These are phyloP conservation scores for Petrolisthes manimaculis DNA, from an alignment of 2,888 invertebrate genomes.

Conservation along the genomic window DNA sequence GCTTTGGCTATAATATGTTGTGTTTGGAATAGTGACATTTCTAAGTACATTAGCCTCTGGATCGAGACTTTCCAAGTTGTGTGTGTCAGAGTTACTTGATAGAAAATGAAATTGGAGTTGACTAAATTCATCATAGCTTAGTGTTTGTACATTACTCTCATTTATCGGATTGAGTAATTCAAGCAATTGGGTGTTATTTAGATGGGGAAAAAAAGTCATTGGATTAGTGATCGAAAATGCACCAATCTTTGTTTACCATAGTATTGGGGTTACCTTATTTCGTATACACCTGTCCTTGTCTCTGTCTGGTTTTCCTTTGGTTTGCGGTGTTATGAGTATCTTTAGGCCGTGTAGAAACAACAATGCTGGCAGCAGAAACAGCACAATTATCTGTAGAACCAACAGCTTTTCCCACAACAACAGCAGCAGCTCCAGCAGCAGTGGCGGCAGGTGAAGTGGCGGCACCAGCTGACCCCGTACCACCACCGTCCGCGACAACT, in stretches of 20 bases:
- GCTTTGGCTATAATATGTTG: not conserved
- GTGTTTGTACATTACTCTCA: not conserved
- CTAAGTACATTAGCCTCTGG: not conserved
- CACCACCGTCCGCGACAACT: not conserved
- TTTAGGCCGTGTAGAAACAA: no score
- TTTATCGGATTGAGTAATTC: not conserved
- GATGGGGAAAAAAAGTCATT: not conserved
- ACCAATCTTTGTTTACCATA: not conserved
- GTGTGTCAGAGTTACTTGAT: not conserved
- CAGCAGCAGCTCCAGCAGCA: not conserved
- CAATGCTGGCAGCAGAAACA: no score
- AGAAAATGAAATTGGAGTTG: not conserved
- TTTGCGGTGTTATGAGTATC: not conserved
- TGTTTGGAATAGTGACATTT: not conserved
- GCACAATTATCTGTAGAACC: no score
- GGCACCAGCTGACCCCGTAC: not conserved
- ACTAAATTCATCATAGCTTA: not conserved
- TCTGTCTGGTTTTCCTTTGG: not conserved
- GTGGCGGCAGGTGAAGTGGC: not conserved
- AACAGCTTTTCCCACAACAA: not conserved
- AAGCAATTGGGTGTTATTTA: not conserved
- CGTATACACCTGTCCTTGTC: not conserved
- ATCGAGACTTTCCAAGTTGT: not conserved
- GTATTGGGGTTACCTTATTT: not conserved
- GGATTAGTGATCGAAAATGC: not conserved